A percentile compares a stretch with the other conserved stretches of the same genome.
These are phyloP conservation scores for Aphyosemion australe DNA, from an alignment of 2,113 vertebrate species.

Conservation along the genomic window DNA sequence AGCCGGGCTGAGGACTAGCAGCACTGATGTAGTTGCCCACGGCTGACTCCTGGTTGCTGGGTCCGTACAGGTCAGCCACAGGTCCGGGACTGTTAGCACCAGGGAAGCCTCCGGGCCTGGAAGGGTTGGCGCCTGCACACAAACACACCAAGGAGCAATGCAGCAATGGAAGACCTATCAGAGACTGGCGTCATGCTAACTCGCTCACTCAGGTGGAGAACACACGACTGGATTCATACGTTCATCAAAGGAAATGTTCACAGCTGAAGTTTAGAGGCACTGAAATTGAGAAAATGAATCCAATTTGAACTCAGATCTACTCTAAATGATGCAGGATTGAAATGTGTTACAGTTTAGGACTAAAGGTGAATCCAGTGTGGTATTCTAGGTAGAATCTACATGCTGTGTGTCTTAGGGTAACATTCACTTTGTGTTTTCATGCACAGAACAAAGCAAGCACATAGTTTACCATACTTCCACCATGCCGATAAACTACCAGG, in stretches of 20 bases:
- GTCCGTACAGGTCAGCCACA: slow-evolving; percentile 94
- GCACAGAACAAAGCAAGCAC: slow-evolving; percentile 73
- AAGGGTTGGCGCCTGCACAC: slow-evolving; percentile 93
- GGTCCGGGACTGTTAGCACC: slow-evolving; percentile 98
- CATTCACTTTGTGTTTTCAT: slow-evolving; percentile 66
- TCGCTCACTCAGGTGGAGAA: slow-evolving; percentile 46
- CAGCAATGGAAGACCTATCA: slow-evolving; percentile 58
- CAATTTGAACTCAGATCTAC: slow-evolving; percentile 10
- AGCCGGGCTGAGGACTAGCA: slow-evolving; percentile 97
- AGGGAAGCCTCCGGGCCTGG: slow-evolving; percentile 94
- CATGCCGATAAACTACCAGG: slow-evolving; percentile 70
- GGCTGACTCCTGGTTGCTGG: slow-evolving; percentile 95
- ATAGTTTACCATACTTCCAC: slow-evolving; percentile 57
- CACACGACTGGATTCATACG: slow-evolving; percentile 69
- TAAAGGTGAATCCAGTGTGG: slow-evolving; percentile 72
- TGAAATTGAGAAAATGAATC: background rate
- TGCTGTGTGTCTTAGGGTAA: slow-evolving; percentile 56
- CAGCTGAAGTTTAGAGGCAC: background rate
- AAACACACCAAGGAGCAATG: slow-evolving; percentile 82
- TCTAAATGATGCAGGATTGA: slow-evolving; percentile 22
- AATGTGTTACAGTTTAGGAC: slow-evolving; percentile 7
- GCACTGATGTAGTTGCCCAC: slow-evolving; percentile 99
- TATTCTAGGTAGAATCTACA: slow-evolving; percentile 62
- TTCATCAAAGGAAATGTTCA: slow-evolving; percentile 31
- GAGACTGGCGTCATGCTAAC: slow-evolving; percentile 3